Evolutionary conservation across 2,113 vertebrate genomes (phyloP), one percentile per base, ranked within the genome.

Genomic region (Dicaeum eximium): DNA sequence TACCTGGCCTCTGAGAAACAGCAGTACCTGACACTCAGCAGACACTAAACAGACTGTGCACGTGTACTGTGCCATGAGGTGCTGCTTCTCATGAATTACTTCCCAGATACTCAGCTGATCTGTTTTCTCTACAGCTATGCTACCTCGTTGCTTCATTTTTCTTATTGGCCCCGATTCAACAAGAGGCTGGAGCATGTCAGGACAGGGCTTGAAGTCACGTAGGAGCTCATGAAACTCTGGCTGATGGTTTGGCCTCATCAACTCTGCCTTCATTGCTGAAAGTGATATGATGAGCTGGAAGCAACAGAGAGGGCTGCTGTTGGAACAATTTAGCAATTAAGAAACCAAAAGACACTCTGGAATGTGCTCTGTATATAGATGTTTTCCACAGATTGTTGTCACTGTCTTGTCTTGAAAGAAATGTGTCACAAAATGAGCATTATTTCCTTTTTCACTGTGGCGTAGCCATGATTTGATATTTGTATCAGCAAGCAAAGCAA

Each of bases 401-500:
- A 72, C 48, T 65, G 74, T 88, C 66, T 86, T 47, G 30, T 82
- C 81, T 27, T 84, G 40, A 48, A 96, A 93, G 40, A 92, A 89
- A 95, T 56, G 22, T 44, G 45, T 44, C 78, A 93, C 33, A 72
- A 90, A 48, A 87, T 27, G 45, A 62, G 33, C 13, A 58, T 88
- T 95, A 80, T 88, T 80, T 51, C 87, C 47, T 84, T 95, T 81
- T 80, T 35, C 35, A 84, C 53, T 6, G 0, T 47, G 74, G 53
- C 2, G 1, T 37, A 95, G 40, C 69, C 79, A 75, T 81, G n/a
- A 86, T 92, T 96, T 95, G 94, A 72, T 93, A 96, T 96, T 64
- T 97, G 47, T 83, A 86, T 53, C 82, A 85, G 45, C 62, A 97
- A 97, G 81, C 80, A 88, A 64, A 31, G 58, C 72, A 94, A 92